phyloP scores from a whole-genome alignment of 2,113 vertebrate species.

The Uria lomvia region DNA sequence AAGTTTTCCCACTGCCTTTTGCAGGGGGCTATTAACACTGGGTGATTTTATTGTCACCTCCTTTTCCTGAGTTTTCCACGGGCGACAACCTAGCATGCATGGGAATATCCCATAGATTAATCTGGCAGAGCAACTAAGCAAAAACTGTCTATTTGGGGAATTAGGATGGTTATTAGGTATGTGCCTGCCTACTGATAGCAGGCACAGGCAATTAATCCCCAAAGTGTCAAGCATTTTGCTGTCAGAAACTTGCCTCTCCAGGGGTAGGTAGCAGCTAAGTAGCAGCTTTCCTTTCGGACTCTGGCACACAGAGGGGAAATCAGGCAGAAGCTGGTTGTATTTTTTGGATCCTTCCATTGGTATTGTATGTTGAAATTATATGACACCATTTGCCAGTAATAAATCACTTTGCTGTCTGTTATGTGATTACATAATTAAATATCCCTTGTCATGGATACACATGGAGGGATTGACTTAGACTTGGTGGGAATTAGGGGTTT shows the following conservation, averaged over 20 bases:
- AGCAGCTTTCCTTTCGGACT: constrained; percentile 29
- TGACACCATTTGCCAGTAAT: constrained; percentile 43
- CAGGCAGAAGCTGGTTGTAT: constrained; percentile 32
- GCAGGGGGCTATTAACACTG: not conserved
- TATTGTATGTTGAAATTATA: constrained; percentile 48
- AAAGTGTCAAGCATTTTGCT: not conserved
- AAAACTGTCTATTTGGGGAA: not conserved
- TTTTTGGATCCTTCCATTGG: constrained; percentile 48
- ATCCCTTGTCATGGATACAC: constrained; percentile 14
- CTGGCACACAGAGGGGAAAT: not conserved
- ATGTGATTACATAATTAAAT: constrained; percentile 51
- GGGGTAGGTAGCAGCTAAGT: constrained; percentile 46
- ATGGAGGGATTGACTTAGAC: constrained; percentile 31
- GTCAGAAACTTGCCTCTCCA: constrained; percentile 4
- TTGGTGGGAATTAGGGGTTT: constrained; percentile 47
- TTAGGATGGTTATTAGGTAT: not conserved
- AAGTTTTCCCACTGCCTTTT: not conserved
- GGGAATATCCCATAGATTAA: not conserved
- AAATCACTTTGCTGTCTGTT: constrained; percentile 41
- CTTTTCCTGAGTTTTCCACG: not conserved
- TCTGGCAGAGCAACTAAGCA: not conserved
- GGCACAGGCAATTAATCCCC: not conserved
- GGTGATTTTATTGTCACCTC: not conserved
- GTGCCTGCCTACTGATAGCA: not conserved
- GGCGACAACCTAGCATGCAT: not conserved